Evolutionary conservation across 2,797 vertebrate genomes (phyloP), one percentile per base, ranked within the genome.

Genomic region (Melanogrammus aeglefinus): DNA sequence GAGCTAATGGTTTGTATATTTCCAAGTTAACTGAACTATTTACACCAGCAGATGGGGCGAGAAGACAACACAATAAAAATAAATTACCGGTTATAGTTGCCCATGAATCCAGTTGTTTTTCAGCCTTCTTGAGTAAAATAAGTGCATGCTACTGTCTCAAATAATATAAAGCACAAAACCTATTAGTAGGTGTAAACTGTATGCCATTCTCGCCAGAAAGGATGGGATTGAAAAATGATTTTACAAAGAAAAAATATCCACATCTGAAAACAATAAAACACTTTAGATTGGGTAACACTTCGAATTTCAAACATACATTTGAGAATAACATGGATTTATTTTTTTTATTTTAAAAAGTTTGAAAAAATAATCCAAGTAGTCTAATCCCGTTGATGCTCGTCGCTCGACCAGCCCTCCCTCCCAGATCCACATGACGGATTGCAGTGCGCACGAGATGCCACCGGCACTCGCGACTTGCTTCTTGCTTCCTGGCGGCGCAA

Each of bases 401-500:
- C n/a, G 27, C 73, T 44, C 41, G 2, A 13, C 10, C 41, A 39
- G 38, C 41, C 81, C 79, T 76, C 76, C 76, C 77, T 75, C 75
- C 78, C 74, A 80, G 69, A 69, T 74, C 74, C 63, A 33, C 18
- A 81, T 75, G 88, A 89, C 91, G 87, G 91, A 91, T 88, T 90
- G 88, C 92, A 92, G 88, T 76, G 29, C 69, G 27, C 27, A 63
- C 27, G 29, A 29, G 69, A 0, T 6, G 31, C 31, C 29, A 6
- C 63, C 73, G 35, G 21, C 39, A 24, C 57, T 21, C 57, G 57
- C 57, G 41, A 44, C 10, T 41, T 3, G n/a, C 57, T 24, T 27
- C 63, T 69, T 27, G 57, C 63, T 27, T 69, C 24, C 63, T n/a
- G 47, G 79, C 86, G 77, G 82, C 87, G 83, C 87, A 88, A 83